phyloP scores from a whole-genome alignment of 2,888 invertebrate genomes.

The Penaeus monodon region DNA sequence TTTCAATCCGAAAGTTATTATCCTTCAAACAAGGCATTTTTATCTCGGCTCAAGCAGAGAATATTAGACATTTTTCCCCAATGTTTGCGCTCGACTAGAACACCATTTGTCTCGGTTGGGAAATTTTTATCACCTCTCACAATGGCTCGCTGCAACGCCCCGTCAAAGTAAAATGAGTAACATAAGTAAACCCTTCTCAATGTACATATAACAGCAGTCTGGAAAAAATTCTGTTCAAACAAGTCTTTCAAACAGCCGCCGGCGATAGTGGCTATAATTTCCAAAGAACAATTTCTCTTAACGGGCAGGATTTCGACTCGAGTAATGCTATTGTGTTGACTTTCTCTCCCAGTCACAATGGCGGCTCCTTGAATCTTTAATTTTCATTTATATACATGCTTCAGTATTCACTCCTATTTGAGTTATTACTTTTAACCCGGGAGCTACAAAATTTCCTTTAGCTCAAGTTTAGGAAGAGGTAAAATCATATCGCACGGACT shows the following conservation, averaged over 20 bases:
- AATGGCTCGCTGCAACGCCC: slow-evolving; percentile 23
- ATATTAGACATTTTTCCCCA: slow-evolving; percentile 23
- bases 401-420: slow-evolving; percentile 16
- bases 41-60: slow-evolving; percentile 6
- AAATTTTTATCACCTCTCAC: slow-evolving; percentile 47
- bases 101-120: slow-evolving; percentile 39
- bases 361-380: slow-evolving; percentile 26
- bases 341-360: slow-evolving; percentile 9
- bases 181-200: slow-evolving; percentile 35
- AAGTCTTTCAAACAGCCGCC: slow-evolving; percentile 39
- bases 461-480: no score
- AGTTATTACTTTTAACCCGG: slow-evolving; percentile 20
- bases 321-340: slow-evolving; percentile 20
- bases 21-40: slow-evolving; percentile 40
- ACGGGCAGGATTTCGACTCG: slow-evolving; percentile 24
- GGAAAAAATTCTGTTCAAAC: slow-evolving; percentile 45
- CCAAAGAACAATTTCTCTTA: slow-evolving; percentile 40
- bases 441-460: neutral
- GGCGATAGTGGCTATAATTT: slow-evolving; percentile 35
- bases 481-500: no score
- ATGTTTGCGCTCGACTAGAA: slow-evolving; percentile 35
- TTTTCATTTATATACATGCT: slow-evolving; percentile 40
- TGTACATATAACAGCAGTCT: slow-evolving; percentile 47
- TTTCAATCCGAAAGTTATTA: slow-evolving; percentile 37
- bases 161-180: slow-evolving; percentile 45